These are phyloP conservation scores for Remorina albescens DNA, from an alignment of 2,797 vertebrate genomes.

Conservation along the genomic window DNA sequence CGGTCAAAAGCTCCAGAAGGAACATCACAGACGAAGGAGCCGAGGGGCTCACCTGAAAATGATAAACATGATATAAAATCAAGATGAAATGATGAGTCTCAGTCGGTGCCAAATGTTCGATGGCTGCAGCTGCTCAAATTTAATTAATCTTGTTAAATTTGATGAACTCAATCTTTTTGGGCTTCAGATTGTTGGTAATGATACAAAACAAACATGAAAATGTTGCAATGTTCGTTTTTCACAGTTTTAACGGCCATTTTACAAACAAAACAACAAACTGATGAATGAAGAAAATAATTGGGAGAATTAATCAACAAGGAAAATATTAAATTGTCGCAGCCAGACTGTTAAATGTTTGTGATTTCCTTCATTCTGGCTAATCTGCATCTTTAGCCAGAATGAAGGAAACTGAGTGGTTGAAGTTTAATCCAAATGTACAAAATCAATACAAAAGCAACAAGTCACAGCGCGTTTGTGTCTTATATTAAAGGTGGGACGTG, in stretches of 20 bases:
- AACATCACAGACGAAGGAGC: too few species aligned
- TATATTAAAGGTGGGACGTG: too few species aligned
- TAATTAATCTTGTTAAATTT: not conserved
- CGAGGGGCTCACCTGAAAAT: not conserved
- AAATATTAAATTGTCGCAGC: not conserved
- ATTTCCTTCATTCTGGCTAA: too few species aligned
- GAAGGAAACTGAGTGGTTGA: too few species aligned
- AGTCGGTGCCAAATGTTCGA: not conserved
- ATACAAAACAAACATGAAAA: too few species aligned
- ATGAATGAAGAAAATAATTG: not conserved
- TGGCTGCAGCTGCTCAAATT: not conserved
- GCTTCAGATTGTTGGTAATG: too few species aligned
- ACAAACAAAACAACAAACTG: not conserved
- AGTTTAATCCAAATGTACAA: too few species aligned
- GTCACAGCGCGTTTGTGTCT: too few species aligned
- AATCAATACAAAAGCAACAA: too few species aligned
- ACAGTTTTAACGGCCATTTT: not conserved
- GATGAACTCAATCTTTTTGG: not conserved
- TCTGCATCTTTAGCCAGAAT: too few species aligned
- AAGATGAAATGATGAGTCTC: not conserved
- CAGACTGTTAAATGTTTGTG: too few species aligned
- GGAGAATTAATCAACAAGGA: not conserved
- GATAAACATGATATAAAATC: too few species aligned
- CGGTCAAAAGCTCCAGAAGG: not conserved
- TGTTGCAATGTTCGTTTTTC: not conserved